Evolutionary conservation across 2,888 invertebrate genomes (phyloP).

Genomic region (Caenorhabditis afra): DNA sequence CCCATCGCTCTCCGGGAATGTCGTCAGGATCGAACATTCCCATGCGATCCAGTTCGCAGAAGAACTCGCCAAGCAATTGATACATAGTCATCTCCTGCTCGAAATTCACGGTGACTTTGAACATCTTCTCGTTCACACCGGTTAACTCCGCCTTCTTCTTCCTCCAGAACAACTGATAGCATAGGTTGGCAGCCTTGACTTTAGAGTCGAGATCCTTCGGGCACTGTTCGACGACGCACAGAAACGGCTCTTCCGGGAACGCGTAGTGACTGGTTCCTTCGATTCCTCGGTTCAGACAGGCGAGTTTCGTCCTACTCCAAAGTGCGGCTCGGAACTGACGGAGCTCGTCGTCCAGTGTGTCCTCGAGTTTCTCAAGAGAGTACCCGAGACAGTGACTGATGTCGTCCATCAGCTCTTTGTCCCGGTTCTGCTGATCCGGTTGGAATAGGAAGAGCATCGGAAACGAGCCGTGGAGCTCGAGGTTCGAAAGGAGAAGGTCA

Average conservation of each 20-base stretch:
- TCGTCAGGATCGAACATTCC: constrained; percentile 60
- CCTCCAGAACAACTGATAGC: constrained; percentile 63
- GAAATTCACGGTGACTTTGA: constrained; percentile 6
- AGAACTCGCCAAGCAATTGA: constrained; percentile 16
- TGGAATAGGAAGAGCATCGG: constrained; percentile 65
- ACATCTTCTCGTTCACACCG: constrained; percentile 12
- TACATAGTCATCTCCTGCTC: neutral
- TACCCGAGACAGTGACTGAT: constrained; percentile 72
- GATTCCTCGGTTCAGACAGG: constrained; percentile 50
- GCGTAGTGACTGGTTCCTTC: constrained; percentile 75
- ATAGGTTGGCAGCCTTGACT: constrained; percentile 50
- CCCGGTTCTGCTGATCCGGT: constrained; percentile 65
- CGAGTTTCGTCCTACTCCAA: constrained; percentile 38
- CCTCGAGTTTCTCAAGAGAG: constrained; percentile 70
- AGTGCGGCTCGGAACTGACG: constrained; percentile 61
- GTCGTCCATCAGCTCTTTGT: constrained; percentile 70
- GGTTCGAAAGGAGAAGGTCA: constrained; percentile 51
- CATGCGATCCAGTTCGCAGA: neutral
- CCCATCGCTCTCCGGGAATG: constrained; percentile 67
- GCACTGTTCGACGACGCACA: constrained; percentile 26
- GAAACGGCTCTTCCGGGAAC: constrained; percentile 76
- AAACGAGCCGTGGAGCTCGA: constrained; percentile 56
- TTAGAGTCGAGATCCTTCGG: constrained; percentile 59
- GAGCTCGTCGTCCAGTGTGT: constrained; percentile 70
- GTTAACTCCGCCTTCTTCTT: constrained; percentile 42